These are phyloP conservation scores for Siphonodentalium dalli DNA, from an alignment of 2,888 invertebrate genomes.

Conservation along the genomic window DNA sequence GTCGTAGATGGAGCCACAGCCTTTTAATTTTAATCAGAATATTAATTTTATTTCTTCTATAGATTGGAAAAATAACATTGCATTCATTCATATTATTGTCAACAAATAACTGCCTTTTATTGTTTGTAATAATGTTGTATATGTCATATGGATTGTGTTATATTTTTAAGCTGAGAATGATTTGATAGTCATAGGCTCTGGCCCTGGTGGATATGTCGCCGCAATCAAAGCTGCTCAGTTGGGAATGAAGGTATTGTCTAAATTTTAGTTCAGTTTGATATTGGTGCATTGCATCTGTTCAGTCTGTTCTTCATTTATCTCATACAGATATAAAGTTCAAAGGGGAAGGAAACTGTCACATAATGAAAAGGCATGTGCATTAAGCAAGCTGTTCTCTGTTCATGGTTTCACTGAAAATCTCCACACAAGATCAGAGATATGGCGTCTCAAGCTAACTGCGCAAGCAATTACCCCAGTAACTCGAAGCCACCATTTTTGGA, in stretches of 20 bases:
- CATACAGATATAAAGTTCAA: too few relatives aligned
- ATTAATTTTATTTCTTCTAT: background rate
- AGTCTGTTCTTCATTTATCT: too few relatives aligned
- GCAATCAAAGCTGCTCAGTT: constrained; percentile 98
- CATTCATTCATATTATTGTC: background rate
- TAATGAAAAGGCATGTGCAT: too few relatives aligned
- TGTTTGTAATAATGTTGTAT: background rate
- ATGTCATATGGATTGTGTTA: background rate
- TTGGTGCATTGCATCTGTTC: too few relatives aligned
- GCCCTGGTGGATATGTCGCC: constrained; percentile 99
- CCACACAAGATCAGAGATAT: too few relatives aligned
- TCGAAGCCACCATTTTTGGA: too few relatives aligned
- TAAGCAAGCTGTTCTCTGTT: too few relatives aligned
- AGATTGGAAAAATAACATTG: background rate
- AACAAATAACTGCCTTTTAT: background rate
- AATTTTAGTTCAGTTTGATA: background rate
- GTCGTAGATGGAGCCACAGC: background rate
- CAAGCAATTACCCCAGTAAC: too few relatives aligned
- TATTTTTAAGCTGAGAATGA: constrained; percentile 69
- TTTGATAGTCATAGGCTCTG: constrained; percentile 95
- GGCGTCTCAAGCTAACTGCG: too few relatives aligned
- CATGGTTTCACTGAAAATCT: too few relatives aligned
- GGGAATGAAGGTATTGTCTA: constrained; percentile 85
- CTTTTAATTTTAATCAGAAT: background rate
- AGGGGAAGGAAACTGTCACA: too few relatives aligned